Conservation (phyloP, 2,113 vertebrate species). For the Nematolebias whitei region DNA sequence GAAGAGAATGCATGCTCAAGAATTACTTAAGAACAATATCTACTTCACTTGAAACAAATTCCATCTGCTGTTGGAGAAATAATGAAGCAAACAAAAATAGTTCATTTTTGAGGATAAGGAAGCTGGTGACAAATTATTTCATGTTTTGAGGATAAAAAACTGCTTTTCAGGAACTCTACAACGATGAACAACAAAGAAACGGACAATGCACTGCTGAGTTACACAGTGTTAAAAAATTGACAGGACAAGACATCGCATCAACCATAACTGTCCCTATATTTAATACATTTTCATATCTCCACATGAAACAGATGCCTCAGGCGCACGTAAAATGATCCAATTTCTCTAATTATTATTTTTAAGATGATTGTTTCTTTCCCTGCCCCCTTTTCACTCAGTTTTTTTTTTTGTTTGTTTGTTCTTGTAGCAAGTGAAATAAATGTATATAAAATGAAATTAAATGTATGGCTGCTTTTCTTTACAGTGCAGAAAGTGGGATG, state of each 20-base stretch:
- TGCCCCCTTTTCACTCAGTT: neutral
- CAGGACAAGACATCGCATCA: slow-evolving; percentile 15
- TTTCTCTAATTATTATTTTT: too few species aligned
- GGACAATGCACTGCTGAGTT: neutral
- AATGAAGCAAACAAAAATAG: too few species aligned
- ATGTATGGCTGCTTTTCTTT: neutral
- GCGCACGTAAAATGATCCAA: slow-evolving; percentile 10
- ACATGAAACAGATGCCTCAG: neutral
- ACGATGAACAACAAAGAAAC: neutral
- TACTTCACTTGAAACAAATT: too few species aligned
- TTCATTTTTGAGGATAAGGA: too few species aligned
- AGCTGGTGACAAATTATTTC: too few species aligned
- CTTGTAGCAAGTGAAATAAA: too few species aligned
- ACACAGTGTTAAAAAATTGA: neutral
- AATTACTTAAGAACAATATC: neutral
- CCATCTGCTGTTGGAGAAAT: too few species aligned
- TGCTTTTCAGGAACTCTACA: too few species aligned
- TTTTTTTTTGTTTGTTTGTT: too few species aligned
- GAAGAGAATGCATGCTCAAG: neutral
- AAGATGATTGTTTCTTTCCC: slow-evolving; percentile 4
- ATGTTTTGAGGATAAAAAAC: too few species aligned
- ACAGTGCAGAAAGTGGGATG: neutral
- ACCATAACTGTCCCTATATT: neutral
- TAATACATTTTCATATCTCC: slow-evolving; percentile 1
- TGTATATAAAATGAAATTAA: too few species aligned